Conservation (phyloP, 2,888 invertebrate genomes). For the Pecten maximus region DNA sequence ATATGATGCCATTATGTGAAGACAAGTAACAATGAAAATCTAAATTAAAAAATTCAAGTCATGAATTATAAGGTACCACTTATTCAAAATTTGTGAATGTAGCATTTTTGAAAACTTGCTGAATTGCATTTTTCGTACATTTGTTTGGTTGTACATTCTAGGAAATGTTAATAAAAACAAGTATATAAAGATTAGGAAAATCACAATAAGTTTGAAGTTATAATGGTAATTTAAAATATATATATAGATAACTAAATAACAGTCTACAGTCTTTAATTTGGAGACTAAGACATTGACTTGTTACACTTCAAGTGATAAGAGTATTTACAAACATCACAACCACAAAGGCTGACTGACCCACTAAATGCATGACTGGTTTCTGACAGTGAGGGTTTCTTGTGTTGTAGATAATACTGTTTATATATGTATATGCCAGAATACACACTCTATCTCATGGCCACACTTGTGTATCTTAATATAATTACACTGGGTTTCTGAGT, state of each 20-base stretch:
- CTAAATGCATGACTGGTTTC: background rate
- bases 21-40: too few species aligned
- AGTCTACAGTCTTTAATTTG: too few species aligned
- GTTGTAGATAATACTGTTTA: constrained; percentile 16
- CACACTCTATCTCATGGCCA: background rate
- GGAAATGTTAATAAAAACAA: background rate
- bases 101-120: background rate
- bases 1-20: too few species aligned
- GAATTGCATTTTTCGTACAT: background rate
- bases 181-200: too few species aligned
- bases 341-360: constrained; percentile 14
- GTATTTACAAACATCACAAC: constrained; percentile 14
- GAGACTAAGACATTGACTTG: background rate
- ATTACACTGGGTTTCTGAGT: background rate
- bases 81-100: background rate
- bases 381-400: constrained; percentile 14
- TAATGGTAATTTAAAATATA: background rate
- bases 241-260: background rate
- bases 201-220: background rate
- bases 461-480: background rate
- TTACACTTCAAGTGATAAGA: background rate
- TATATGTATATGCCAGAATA: background rate
- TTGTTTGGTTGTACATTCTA: background rate
- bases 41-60: too few species aligned
- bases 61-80: too few species aligned